Evolutionary conservation across 2,113 vertebrate species (phyloP).

Genomic region (Ochotona curzoniae): DNA sequence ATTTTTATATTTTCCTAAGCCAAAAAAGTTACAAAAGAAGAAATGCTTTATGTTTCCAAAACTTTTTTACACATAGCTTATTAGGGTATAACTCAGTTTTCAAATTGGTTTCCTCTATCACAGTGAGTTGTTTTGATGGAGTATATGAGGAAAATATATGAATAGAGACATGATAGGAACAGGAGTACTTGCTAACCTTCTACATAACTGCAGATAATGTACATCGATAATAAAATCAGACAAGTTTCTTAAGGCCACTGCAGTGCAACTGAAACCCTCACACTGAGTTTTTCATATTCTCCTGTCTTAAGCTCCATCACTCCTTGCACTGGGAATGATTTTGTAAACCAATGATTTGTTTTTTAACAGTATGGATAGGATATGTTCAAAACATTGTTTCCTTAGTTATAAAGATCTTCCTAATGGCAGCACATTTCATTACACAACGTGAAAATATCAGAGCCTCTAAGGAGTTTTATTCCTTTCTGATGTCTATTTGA

Average conservation of each 20-base stretch:
- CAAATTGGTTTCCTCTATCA: neutral
- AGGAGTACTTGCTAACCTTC: neutral
- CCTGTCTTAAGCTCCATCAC: neutral
- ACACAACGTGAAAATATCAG: neutral
- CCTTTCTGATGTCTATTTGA: neutral
- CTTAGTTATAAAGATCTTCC: neutral
- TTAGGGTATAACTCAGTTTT: neutral
- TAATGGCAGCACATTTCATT: constrained; percentile 2
- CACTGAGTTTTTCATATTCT: neutral
- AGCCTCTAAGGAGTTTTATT: neutral
- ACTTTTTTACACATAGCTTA: neutral
- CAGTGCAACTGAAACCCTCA: neutral
- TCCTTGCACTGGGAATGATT: neutral
- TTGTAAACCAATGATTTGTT: neutral
- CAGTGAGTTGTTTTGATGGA: neutral
- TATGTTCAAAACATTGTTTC: neutral
- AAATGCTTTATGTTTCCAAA: neutral
- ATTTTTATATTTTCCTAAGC: constrained; percentile 14
- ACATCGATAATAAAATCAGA: constrained; percentile 4
- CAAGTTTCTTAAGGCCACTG: neutral
- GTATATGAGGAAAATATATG: constrained; percentile 4
- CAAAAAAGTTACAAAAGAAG: constrained; percentile 35
- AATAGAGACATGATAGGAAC: neutral
- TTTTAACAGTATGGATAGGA: neutral
- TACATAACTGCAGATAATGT: neutral